Base-by-base conservation (phyloP, 2,888 invertebrate species). In the Campopleginae sp. region DNA sequence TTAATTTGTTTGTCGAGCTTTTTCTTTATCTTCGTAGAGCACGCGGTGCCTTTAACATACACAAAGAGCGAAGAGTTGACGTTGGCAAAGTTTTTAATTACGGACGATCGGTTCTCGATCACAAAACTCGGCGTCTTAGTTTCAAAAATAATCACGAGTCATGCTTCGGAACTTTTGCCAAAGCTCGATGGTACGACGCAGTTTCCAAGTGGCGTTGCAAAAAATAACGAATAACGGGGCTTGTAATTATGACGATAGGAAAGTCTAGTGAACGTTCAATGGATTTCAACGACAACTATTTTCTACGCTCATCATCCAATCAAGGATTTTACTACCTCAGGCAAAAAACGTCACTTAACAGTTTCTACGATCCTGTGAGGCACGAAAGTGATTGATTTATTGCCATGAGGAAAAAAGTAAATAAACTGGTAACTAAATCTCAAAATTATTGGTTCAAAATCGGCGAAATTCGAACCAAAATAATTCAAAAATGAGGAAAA, bases 61-160 rank as follows among this genome's bases (percentile, higher is more conserved):
- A 51, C 17, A 77, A 42, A 14, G 19, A 66, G 17, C 42, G 14
- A n/a, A 19, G 23, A 14, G 10, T 14, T 19, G 38, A n/a, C 3
- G 31, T 23, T 76, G 31, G 19, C 31, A 51, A 77, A 54, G 46
- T 70, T 76, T 82, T 66, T 79, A 46, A 82, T 85, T 76, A 58
- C 2, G 54, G 33, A 48, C 48, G 71, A 75, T 85, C 27, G 66
- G 46, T 65, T 66, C 63, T 85, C 58, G 58, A 85, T 82, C 79
- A 79, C 68, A 80, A 58, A 71, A 85, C 71, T 61, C 44, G 33
- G 44, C 82, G 86, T 87, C 87, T 76, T 68, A 70, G 86, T 82
- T 85, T 88, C 83, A 85, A 83, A 88, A 87, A 88, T 88, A 87
- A 88, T 86, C 85, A 42, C 82, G 82, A 86, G 75, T 82, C 78